Evolutionary conservation across 2,797 vertebrate genomes (phyloP), one percentile per base, ranked within the genome.

Genomic region (Eospalax fontanierii): DNA sequence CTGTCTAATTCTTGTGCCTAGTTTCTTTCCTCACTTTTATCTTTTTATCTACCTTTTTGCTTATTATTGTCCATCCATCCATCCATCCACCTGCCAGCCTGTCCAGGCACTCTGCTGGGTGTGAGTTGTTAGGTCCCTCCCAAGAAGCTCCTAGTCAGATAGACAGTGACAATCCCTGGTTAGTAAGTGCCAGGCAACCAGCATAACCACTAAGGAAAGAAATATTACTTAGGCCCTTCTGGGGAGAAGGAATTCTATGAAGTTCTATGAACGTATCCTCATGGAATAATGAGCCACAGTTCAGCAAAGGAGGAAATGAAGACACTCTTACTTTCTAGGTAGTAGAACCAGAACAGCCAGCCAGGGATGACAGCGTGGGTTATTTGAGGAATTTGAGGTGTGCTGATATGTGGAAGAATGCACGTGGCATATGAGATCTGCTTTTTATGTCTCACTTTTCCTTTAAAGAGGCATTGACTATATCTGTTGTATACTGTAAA

Each of bases 371-470:
- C 6, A 33, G n/a, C 40, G 1, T 30, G 2, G 70, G 2, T 80
- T 38, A 57, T 21, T 57, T n/a, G n/a, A 92, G 84, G 94, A 88
- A 83, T 92, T 24, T 87, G 91, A 35, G 65, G n/a, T 83, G 21
- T 66, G 74, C 38, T 0, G 33, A 10, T 65, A 54, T 0, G 0
- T 22, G 84, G 89, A 46, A 35, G 79, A 75, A 73, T 0, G 59
- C 30, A 30, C 12, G 24, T 61, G 80, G 16, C 43, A n/a, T 28
- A 14, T 24, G 65, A 80, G 46, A 63, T 78, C 83, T 87, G 61
- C n/a, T 33, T 28, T 74, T 74, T 87, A 38, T 73, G 89, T 79
- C 70, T 83, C 83, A 84, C n/a, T 70, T 54, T 94, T 84, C 54
- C 94, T 95, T 43, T 87, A 63, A 21, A 16, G 75, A 71, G 70